phyloP scores from a whole-genome alignment of 2,797 vertebrate genomes.

The Sebastes wilsoni region DNA sequence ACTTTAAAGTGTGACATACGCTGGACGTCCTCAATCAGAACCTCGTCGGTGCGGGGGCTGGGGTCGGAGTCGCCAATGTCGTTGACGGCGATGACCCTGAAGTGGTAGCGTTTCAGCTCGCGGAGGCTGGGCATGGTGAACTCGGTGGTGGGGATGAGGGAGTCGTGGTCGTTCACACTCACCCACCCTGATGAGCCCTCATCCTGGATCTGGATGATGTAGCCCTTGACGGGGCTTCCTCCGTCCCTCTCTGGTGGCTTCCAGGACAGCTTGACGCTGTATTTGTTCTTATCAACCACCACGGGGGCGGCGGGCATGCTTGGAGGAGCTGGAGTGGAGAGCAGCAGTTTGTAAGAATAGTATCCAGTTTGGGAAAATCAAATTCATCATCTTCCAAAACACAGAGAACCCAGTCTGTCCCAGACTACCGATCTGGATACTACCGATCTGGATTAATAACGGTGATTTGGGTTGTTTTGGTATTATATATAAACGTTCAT shows the following conservation, averaged over 20 bases:
- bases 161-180: conserved; percentile 90
- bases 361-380: neutral
- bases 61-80: conserved; percentile 96
- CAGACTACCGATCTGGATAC: neutral
- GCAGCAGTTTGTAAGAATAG: neutral
- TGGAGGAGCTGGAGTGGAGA: conserved; percentile 85
- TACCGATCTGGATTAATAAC: neutral
- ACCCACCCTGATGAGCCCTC: conserved; percentile 91
- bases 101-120: conserved; percentile 92
- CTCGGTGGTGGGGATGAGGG: conserved; percentile 88
- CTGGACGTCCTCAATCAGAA: conserved; percentile 90
- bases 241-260: conserved; percentile 93
- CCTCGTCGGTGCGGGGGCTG: conserved; percentile 91
- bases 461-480: too few species aligned
- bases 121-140: conserved; percentile 92
- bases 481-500: too few species aligned
- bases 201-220: conserved; percentile 96
- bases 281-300: conserved; percentile 93
- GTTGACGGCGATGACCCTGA: conserved; percentile 97
- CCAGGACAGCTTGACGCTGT: conserved; percentile 91
- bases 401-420: neutral
- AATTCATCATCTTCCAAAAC: neutral
- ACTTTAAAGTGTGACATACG: conserved; percentile 75
- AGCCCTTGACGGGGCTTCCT: conserved; percentile 96
- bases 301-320: conserved; percentile 93